phyloP scores from a whole-genome alignment of 92 coral and sea anemone genomes.

The Virgularia gustaviana region DNA sequence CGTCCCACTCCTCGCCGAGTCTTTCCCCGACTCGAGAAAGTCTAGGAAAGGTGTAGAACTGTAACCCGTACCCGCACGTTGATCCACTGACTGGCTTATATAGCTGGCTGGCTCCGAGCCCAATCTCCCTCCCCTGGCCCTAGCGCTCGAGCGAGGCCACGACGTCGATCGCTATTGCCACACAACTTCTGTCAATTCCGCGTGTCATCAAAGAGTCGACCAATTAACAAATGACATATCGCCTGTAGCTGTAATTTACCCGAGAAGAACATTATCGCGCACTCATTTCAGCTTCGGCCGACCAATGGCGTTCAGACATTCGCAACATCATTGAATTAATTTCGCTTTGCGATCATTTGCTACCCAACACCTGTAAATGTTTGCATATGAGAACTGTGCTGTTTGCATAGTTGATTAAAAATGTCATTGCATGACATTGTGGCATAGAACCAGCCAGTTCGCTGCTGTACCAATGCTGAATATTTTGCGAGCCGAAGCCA shows the following conservation, averaged over 20 bases:
- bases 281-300: neutral
- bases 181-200: conserved; percentile 43
- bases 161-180: too few relatives aligned
- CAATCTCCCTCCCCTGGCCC: conserved; percentile 35
- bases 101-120: conserved; percentile 34
- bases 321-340: neutral
- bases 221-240: conserved; percentile 71
- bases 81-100: neutral
- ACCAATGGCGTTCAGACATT: neutral
- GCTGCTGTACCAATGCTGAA: too few relatives aligned
- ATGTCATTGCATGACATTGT: neutral
- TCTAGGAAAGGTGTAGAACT: neutral
- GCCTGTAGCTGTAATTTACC: conserved; percentile 57
- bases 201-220: conserved; percentile 76
- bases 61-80: neutral
- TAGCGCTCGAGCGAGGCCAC: neutral
- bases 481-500: too few relatives aligned
- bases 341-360: neutral
- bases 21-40: neutral
- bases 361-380: neutral
- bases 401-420: neutral
- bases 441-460: too few relatives aligned
- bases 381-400: neutral
- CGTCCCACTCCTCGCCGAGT: too few relatives aligned
- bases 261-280: conserved; percentile 27